phyloP scores from a whole-genome alignment of 2,797 vertebrate species.

The Gorsachius magnificus region DNA sequence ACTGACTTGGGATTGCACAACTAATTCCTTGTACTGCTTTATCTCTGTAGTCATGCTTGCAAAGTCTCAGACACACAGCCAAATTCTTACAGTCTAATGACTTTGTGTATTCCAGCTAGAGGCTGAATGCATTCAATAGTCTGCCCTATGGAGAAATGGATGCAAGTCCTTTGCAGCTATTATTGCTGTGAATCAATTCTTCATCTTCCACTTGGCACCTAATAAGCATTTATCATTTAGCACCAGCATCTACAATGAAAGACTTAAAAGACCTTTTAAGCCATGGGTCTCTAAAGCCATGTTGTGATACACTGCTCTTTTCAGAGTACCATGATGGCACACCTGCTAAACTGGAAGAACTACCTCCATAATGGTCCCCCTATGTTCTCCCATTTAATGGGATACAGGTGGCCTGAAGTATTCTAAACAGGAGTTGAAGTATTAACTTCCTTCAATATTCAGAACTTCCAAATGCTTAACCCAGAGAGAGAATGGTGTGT shows the following conservation, averaged over 20 bases:
- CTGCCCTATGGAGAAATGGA: not conserved
- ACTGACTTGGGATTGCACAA: not conserved
- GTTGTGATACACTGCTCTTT: not conserved
- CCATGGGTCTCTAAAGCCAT: not conserved
- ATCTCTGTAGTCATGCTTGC: not conserved
- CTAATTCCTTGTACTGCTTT: not conserved
- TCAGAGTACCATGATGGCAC: accelerated
- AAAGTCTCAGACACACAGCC: not conserved
- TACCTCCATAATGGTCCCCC: not conserved
- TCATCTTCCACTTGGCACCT: not conserved
- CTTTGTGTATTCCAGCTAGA: not conserved
- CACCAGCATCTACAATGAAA: not conserved
- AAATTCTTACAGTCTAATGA: not conserved
- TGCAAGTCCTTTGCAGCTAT: not conserved
- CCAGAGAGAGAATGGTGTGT: not conserved
- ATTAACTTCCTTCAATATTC: not conserved
- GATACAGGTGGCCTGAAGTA: not conserved
- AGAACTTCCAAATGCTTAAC: not conserved
- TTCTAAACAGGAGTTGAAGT: not conserved
- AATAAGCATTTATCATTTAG: not conserved
- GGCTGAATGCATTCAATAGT: not conserved
- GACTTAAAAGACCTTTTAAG: not conserved
- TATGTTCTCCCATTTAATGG: not conserved
- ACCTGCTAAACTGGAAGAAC: not conserved
- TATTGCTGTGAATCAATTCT: not conserved